Base-by-base conservation (phyloP, 2,113 vertebrate species). In the Solea senegalensis region DNA sequence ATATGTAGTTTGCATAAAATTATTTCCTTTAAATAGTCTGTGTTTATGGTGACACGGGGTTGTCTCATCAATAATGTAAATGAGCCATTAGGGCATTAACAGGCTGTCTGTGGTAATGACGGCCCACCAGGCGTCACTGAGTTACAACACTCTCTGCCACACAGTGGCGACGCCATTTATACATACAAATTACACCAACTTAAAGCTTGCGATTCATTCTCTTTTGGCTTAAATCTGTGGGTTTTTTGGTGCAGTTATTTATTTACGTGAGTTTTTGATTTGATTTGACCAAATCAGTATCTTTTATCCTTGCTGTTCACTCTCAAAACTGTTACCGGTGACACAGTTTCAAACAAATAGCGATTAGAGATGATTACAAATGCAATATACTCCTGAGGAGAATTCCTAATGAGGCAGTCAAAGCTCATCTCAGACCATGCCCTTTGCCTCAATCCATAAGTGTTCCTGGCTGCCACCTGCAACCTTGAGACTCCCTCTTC, bases 1-100 rank as follows among this genome's bases (percentile, higher is more conserved):
- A 99, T 98, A 98, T 91, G 91, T 95, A 92, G 95, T 98, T 96
- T 97, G 94, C 97, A 99, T 98, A 96, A 96, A 96, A 95, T 95
- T 95, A 95, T 97, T 96, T 91, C 92, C 93, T 94, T 95, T 96
- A 96, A 97, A 95, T 94, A 93, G 94, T 95, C 95, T 90, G 88
- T 91, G 94, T 96, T 95, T 96, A 91, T 94, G 95, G 95, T 97
- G 96, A 96, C 95, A 95, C 95, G 95, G 94, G 94, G 93, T 94
- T 95, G 94, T 92, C 90, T 96, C 94, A 97, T 98, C 93, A 96
- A 98, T 98, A 97, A 98, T 99, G 97, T 88, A 97, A 97, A 99
- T 98, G 89, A 87, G 77, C 82, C 93, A 93, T 95, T 95, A 95
- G 93, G 94, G 92, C 93, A 94, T 95, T 94, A 94, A 90, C 91